phyloP scores from a whole-genome alignment of 2,888 invertebrate genomes.

The Neoaliturus tenellus region DNA sequence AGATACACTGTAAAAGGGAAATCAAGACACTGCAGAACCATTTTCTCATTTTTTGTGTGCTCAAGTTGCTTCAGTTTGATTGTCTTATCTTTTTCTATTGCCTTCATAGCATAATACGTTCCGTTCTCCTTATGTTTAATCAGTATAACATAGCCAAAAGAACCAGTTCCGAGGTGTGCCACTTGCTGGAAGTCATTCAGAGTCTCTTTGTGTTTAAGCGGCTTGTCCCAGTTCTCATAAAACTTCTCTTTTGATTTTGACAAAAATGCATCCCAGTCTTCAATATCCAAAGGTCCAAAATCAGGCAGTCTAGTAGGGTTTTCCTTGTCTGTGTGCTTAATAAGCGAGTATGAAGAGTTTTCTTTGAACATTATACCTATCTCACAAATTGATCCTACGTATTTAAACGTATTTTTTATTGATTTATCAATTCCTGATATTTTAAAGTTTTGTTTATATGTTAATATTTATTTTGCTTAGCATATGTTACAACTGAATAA shows the following conservation, averaged over 20 bases:
- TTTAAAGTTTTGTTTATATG: too few species aligned
- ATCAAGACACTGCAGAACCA: slow-evolving; percentile 88
- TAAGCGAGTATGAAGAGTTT: too few species aligned
- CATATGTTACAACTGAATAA: too few species aligned
- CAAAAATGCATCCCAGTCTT: slow-evolving; percentile 21
- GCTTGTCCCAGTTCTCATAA: slow-evolving; percentile 6
- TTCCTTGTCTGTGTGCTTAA: not conserved
- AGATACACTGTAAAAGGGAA: slow-evolving; percentile 94
- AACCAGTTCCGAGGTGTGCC: slow-evolving; percentile 75
- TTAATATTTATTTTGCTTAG: too few species aligned
- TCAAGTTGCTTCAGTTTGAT: slow-evolving; percentile 80
- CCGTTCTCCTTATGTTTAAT: slow-evolving; percentile 75
- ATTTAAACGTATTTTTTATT: too few species aligned
- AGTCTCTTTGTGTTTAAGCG: not conserved
- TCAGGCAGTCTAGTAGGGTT: slow-evolving; percentile 15
- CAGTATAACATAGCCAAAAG: slow-evolving; percentile 78
- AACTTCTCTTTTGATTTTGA: not conserved
- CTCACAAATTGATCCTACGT: too few species aligned
- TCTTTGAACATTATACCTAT: too few species aligned
- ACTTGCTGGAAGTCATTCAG: slow-evolving; percentile 40
- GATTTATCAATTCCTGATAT: too few species aligned
- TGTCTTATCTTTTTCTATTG: slow-evolving; percentile 79
- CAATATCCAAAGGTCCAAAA: slow-evolving; percentile 12
- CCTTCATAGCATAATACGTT: slow-evolving; percentile 77
- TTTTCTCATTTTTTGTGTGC: slow-evolving; percentile 84